Conservation (phyloP, 1,140 invertebrate genomes). For the Diabrotica undecimpunctata region DNA sequence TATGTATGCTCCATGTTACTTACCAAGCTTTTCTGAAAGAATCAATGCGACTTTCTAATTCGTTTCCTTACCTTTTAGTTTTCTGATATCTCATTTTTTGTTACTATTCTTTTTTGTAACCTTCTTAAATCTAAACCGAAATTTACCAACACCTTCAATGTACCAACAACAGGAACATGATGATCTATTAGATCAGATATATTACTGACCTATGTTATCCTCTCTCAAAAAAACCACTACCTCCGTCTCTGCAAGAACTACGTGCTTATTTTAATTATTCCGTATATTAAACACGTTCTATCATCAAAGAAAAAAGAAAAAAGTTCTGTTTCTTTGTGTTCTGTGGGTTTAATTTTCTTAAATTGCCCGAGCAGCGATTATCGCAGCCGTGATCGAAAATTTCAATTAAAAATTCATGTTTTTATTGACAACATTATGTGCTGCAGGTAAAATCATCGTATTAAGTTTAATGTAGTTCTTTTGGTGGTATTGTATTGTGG, state of each 20-base stretch:
- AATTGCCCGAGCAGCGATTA: conserved; percentile 14
- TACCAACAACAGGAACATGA: too few relatives aligned
- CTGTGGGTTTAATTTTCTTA: conserved; percentile 14
- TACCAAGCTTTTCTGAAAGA: too few relatives aligned
- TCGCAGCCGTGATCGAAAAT: conserved; percentile 11
- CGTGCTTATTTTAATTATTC: conserved; percentile 16
- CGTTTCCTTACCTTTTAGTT: too few relatives aligned
- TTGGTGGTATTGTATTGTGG: not conserved
- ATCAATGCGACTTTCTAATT: too few relatives aligned
- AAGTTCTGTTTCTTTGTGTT: conserved; percentile 8
- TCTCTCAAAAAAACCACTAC: not conserved
- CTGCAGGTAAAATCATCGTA: not conserved
- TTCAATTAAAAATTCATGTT: conserved; percentile 12
- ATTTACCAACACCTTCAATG: too few relatives aligned
- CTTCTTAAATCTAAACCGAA: too few relatives aligned
- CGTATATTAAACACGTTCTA: conserved; percentile 9
- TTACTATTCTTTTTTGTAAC: too few relatives aligned
- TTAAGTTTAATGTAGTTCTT: not conserved
- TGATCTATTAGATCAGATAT: too few relatives aligned
- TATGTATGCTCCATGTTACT: too few relatives aligned
- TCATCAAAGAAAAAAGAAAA: conserved; percentile 10
- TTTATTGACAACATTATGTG: conserved; percentile 10
- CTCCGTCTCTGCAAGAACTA: not conserved
- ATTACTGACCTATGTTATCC: not conserved
- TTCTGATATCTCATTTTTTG: too few relatives aligned